These are phyloP conservation scores for Melanaphis sacchari DNA, from an alignment of 1,140 invertebrate genomes.

Conservation along the genomic window DNA sequence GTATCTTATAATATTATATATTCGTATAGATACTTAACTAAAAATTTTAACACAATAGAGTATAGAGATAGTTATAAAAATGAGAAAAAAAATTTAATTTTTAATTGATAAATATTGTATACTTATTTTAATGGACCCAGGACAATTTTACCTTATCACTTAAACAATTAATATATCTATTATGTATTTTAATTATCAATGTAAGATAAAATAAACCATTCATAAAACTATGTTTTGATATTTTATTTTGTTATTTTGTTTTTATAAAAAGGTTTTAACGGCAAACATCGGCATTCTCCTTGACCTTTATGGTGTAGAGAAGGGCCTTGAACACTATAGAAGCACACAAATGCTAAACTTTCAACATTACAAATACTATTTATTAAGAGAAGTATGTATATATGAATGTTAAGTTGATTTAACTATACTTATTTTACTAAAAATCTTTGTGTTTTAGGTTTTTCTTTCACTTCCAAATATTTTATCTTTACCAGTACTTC, in stretches of 20 bases:
- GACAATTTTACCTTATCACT: background rate
- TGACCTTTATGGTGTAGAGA: slow-evolving; percentile 77
- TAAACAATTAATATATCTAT: background rate
- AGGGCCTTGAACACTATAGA: slow-evolving; percentile 76
- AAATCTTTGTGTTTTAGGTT: slow-evolving; percentile 64
- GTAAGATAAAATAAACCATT: background rate
- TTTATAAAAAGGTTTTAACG: slow-evolving; percentile 71
- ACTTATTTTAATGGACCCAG: background rate
- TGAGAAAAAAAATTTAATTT: background rate
- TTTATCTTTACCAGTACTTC: slow-evolving; percentile 66
- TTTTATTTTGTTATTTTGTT: background rate
- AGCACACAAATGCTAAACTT: slow-evolving; percentile 74
- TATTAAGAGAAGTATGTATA: slow-evolving; percentile 70
- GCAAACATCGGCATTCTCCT: slow-evolving; percentile 76
- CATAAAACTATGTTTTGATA: background rate
- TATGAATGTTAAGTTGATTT: background rate
- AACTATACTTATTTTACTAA: background rate
- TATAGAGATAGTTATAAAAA: background rate
- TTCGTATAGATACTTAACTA: background rate
- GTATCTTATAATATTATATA: background rate
- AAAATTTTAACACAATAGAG: background rate
- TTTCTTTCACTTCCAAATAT: slow-evolving; percentile 71
- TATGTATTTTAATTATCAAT: background rate
- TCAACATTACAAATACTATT: slow-evolving; percentile 76
- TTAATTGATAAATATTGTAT: background rate